Percentiles rank a stretch among this genome's conserved stretches.
phyloP scores from a whole-genome alignment of 2,113 vertebrate species.

The Grammatotria lemairii region DNA sequence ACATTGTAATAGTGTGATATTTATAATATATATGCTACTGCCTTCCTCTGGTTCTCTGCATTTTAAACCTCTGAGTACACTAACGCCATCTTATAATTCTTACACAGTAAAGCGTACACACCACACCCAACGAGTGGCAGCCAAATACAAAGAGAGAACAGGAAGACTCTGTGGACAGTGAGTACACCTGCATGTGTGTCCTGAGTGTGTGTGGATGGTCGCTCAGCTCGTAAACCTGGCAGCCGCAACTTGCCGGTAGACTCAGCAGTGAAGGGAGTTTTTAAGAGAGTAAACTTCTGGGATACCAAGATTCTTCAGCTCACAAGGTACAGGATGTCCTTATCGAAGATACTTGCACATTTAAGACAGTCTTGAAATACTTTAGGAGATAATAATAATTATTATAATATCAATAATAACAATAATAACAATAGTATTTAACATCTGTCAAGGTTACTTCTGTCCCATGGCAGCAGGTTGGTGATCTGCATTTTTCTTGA shows the following conservation, averaged over 20 bases:
- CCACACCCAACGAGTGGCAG: constrained; percentile 47
- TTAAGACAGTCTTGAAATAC: constrained; percentile 70
- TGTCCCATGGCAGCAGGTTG: constrained; percentile 47
- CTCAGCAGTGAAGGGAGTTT: constrained; percentile 42
- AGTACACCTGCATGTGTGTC: constrained; percentile 68
- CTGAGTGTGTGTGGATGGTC: constrained; percentile 65
- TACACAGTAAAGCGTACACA: constrained; percentile 40
- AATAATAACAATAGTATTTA: constrained; percentile 67
- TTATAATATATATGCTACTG: constrained; percentile 68
- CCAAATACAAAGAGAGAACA: constrained; percentile 65
- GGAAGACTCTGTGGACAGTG: constrained; percentile 71
- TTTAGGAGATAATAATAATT: constrained; percentile 66
- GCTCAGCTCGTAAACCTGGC: constrained; percentile 54
- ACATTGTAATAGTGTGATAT: constrained; percentile 65
- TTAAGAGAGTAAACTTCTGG: constrained; percentile 55
- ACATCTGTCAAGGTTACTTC: constrained; percentile 56
- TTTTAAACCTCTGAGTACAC: constrained; percentile 40
- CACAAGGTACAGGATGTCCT: constrained; percentile 48
- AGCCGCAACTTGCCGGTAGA: constrained; percentile 44
- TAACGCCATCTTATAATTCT: constrained; percentile 11
- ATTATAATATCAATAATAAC: constrained; percentile 64
- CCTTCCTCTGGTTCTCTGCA: constrained; percentile 64
- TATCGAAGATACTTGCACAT: constrained; percentile 62
- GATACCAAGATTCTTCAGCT: constrained; percentile 54
- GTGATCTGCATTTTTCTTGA: constrained; percentile 20